These are phyloP conservation scores for Aspidiotus rigidus DNA, from an alignment of 2,888 invertebrate species.

Conservation along the genomic window DNA sequence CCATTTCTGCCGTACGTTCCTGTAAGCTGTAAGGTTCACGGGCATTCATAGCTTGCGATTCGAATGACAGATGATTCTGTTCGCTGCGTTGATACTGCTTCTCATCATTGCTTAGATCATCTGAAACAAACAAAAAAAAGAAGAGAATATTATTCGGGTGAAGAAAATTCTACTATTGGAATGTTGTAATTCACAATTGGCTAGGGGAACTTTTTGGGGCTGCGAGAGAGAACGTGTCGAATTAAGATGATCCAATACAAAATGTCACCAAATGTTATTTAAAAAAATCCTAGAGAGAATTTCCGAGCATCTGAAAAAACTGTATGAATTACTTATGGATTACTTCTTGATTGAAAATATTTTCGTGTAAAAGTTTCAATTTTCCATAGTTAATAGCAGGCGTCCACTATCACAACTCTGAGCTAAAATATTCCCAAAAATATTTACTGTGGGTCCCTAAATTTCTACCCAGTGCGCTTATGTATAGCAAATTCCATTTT, in stretches of 20 bases:
- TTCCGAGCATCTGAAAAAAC: too few relatives aligned
- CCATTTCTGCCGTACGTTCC: not conserved
- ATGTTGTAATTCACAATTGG: too few relatives aligned
- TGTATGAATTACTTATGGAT: too few relatives aligned
- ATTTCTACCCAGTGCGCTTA: too few relatives aligned
- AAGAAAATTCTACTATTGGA: not conserved
- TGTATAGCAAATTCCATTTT: too few relatives aligned
- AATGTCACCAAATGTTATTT: not conserved
- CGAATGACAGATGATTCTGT: conserved; percentile 5
- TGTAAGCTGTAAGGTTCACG: conserved; percentile 10
- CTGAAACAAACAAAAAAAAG: conserved; percentile 9
- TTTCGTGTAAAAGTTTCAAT: too few relatives aligned
- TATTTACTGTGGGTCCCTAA: too few relatives aligned
- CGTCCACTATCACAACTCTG: too few relatives aligned
- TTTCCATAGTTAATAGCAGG: too few relatives aligned
- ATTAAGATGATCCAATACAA: not conserved
- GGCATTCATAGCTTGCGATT: not conserved
- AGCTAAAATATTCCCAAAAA: too few relatives aligned
- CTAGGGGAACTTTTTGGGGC: not conserved
- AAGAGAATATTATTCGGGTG: not conserved
- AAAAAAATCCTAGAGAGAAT: too few relatives aligned
- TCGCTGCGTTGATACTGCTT: conserved; percentile 15
- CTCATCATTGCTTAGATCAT: conserved; percentile 8
- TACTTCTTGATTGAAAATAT: too few relatives aligned
- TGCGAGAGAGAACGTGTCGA: not conserved